Evolutionary conservation across 2,888 invertebrate genomes (phyloP).

Genomic region (Melanotus villosus): DNA sequence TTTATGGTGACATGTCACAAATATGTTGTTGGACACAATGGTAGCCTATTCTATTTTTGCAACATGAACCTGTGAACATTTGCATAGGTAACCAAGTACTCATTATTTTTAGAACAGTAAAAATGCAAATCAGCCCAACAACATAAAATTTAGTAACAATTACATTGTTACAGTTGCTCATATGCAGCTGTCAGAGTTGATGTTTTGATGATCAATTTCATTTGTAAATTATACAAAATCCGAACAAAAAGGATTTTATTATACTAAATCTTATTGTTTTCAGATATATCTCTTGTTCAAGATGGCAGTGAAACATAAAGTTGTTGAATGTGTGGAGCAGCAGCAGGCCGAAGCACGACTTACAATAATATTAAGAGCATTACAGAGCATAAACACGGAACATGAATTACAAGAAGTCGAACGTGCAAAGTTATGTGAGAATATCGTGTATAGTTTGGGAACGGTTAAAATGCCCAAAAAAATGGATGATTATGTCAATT

Average conservation of each 20-base stretch:
- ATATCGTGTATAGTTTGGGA: slow-evolving; percentile 71
- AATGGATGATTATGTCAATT: slow-evolving; percentile 59
- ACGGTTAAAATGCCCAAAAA: slow-evolving; percentile 63
- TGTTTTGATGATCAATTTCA: slow-evolving; percentile 9
- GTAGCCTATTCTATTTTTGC: slow-evolving; percentile 22
- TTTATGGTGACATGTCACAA: neutral
- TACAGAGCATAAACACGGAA: slow-evolving; percentile 68
- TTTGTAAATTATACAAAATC: neutral
- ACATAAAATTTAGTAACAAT: slow-evolving; percentile 8
- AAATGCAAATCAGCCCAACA: slow-evolving; percentile 24
- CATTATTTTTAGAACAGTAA: slow-evolving; percentile 33
- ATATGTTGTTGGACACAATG: neutral
- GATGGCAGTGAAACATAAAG: slow-evolving; percentile 76
- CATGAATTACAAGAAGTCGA: slow-evolving; percentile 68
- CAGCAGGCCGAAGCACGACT: slow-evolving; percentile 68
- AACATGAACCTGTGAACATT: slow-evolving; percentile 16
- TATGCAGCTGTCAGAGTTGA: slow-evolving; percentile 43
- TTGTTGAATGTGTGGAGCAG: slow-evolving; percentile 69
- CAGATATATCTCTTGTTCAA: slow-evolving; percentile 37
- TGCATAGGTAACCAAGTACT: slow-evolving; percentile 13
- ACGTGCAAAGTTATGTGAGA: slow-evolving; percentile 69
- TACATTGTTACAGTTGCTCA: slow-evolving; percentile 44
- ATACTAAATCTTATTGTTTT: neutral
- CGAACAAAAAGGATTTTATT: neutral
- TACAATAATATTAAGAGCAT: slow-evolving; percentile 69